These are phyloP conservation scores for Diacarnus erythraeanus DNA, from an alignment of 37 sponge, comb jelly and placozoan species.

Conservation along the genomic window DNA sequence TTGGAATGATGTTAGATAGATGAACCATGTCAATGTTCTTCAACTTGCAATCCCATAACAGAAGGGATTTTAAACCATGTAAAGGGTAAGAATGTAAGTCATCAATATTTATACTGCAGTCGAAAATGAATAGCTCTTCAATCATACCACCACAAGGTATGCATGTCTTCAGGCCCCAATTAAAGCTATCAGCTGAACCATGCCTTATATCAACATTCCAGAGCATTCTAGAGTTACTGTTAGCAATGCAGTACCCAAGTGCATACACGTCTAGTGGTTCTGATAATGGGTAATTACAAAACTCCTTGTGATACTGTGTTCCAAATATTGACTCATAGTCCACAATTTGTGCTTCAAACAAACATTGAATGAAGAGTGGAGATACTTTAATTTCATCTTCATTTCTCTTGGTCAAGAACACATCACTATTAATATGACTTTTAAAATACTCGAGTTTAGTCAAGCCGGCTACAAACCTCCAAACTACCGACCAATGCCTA, in stretches of 20 bases:
- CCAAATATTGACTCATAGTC: not conserved
- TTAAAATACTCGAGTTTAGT: not conserved
- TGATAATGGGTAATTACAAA: not conserved
- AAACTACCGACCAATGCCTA: not conserved
- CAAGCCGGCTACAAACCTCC: slow-evolving; percentile 42
- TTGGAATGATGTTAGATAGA: not conserved
- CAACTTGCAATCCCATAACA: not conserved
- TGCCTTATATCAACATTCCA: not conserved
- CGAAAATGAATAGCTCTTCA: not conserved
- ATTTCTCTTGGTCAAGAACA: not conserved
- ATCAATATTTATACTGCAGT: not conserved
- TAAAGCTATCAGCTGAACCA: not conserved
- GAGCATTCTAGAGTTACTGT: not conserved
- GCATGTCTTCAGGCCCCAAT: not conserved
- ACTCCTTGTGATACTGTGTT: not conserved
- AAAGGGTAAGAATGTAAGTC: not conserved
- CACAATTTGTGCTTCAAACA: slow-evolving; percentile 32
- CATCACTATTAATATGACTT: not conserved
- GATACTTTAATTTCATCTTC: not conserved
- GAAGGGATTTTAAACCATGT: not conserved
- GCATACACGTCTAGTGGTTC: slow-evolving; percentile 8
- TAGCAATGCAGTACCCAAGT: slow-evolving; percentile 24
- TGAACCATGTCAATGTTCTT: not conserved
- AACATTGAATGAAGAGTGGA: slow-evolving; percentile 12
- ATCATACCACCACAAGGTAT: not conserved